Conservation (phyloP, 2,888 invertebrate genomes). For the Tuta absoluta region DNA sequence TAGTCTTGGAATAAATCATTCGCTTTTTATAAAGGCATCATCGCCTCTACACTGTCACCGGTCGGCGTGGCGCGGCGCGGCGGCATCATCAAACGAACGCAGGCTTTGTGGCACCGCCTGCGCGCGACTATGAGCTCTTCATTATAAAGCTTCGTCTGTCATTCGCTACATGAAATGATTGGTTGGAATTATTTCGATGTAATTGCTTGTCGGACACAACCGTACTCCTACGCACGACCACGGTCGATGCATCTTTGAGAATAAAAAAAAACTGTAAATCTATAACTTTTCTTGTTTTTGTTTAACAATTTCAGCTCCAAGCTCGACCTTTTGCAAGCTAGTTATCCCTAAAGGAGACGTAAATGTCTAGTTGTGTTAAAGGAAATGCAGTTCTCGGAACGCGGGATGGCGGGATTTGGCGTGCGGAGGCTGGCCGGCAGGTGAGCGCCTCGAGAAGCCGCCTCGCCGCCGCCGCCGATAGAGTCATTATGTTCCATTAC, state of each 20-base stretch:
- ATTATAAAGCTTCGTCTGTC: slow-evolving; percentile 59
- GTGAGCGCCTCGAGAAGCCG: slow-evolving; percentile 37
- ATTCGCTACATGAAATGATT: slow-evolving; percentile 52
- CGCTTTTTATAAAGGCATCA: slow-evolving; percentile 77
- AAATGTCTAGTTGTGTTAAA: slow-evolving; percentile 7
- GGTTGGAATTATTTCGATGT: slow-evolving; percentile 49
- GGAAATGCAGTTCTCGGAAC: slow-evolving; percentile 4
- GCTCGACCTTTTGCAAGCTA: neutral
- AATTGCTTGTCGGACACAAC: slow-evolving; percentile 44
- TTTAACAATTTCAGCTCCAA: too few relatives aligned
- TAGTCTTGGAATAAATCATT: slow-evolving; percentile 69
- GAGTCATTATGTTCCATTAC: slow-evolving; percentile 80
- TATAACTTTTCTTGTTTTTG: too few relatives aligned
- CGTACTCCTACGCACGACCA: neutral
- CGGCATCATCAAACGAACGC: slow-evolving; percentile 59
- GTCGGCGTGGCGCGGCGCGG: slow-evolving; percentile 47
- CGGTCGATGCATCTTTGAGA: too few relatives aligned
- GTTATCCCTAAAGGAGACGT: neutral
- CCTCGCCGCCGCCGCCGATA: slow-evolving; percentile 74
- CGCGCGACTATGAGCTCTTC: slow-evolving; percentile 67
- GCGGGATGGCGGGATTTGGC: slow-evolving; percentile 1
- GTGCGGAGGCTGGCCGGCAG: slow-evolving; percentile 27
- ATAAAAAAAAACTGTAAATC: too few relatives aligned
- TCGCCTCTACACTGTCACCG: slow-evolving; percentile 71
- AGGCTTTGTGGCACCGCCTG: slow-evolving; percentile 61